Conservation (phyloP, 2,113 vertebrate genomes). For the Ochotona curzoniae region DNA sequence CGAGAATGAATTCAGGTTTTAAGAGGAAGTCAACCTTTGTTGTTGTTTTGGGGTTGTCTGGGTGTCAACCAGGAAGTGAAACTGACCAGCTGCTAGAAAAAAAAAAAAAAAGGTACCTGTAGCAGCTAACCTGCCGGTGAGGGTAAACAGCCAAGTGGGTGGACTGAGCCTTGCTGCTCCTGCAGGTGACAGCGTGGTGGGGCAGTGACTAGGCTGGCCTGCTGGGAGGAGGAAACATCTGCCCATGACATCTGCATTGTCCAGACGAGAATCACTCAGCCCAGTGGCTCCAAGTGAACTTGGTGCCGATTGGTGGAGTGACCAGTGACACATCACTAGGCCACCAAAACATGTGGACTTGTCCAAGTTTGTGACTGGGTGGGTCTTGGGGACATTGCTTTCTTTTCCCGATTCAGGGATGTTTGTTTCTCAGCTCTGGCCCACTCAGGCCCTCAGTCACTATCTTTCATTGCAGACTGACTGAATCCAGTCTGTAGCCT, state of each 20-base stretch:
- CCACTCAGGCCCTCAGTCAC: background rate
- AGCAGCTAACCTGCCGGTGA: background rate
- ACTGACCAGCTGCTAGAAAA: constrained; percentile 51
- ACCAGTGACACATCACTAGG: background rate
- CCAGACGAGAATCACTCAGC: constrained; percentile 27
- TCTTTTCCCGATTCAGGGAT: background rate
- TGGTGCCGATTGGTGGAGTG: background rate
- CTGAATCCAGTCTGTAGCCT: background rate
- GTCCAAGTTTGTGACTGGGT: background rate
- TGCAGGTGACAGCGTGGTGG: background rate
- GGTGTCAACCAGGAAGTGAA: constrained; percentile 74
- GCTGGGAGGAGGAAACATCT: constrained; percentile 14
- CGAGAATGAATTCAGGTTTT: constrained; percentile 14
- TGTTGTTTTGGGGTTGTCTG: constrained; percentile 54
- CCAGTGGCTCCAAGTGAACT: background rate
- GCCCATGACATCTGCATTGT: constrained; percentile 28
- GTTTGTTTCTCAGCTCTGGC: background rate
- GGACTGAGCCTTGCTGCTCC: background rate
- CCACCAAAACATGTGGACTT: background rate
- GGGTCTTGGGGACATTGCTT: background rate
- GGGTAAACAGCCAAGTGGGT: constrained; percentile 56
- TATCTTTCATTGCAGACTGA: background rate
- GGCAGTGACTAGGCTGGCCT: background rate
- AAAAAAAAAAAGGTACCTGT: constrained; percentile 40
- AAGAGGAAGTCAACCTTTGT: constrained; percentile 42